Percentiles rank a stretch among this genome's conserved stretches.
Conservation (phyloP, 2,888 invertebrate genomes). For the Oasisia sp. region DNA sequence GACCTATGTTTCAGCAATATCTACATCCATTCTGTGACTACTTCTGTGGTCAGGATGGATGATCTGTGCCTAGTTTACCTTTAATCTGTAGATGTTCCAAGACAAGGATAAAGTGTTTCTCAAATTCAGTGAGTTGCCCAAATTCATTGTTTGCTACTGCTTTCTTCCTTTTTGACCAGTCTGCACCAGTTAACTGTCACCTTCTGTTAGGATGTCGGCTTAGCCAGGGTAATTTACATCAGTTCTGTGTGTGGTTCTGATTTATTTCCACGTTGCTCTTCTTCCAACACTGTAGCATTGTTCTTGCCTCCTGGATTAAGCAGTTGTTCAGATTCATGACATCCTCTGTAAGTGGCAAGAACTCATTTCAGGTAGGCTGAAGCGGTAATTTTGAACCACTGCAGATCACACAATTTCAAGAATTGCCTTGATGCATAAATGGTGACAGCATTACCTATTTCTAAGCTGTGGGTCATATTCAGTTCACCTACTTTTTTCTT, state of each 20-base stretch:
- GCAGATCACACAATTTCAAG: slow-evolving; percentile 7
- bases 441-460: not conserved
- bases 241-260: not conserved
- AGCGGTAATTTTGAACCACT: not conserved
- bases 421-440: not conserved
- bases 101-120: not conserved
- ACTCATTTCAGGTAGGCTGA: not conserved
- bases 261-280: not conserved
- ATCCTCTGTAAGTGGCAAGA: slow-evolving; percentile 19
- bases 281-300: not conserved
- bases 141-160: not conserved
- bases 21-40: not conserved
- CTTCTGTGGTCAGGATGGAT: slow-evolving; percentile 3
- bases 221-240: not conserved
- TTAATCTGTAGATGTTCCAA: not conserved
- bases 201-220: not conserved
- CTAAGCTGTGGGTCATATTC: not conserved
- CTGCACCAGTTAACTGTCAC: not conserved
- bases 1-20: not conserved
- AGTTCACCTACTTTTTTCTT: slow-evolving; percentile 13
- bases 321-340: not conserved
- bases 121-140: not conserved
- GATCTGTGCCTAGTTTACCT: not conserved
- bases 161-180: not conserved
- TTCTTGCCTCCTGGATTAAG: not conserved